Evolutionary conservation across 23 tunicate genomes (phyloP).

Genomic region (Trididemnum miniatum): DNA sequence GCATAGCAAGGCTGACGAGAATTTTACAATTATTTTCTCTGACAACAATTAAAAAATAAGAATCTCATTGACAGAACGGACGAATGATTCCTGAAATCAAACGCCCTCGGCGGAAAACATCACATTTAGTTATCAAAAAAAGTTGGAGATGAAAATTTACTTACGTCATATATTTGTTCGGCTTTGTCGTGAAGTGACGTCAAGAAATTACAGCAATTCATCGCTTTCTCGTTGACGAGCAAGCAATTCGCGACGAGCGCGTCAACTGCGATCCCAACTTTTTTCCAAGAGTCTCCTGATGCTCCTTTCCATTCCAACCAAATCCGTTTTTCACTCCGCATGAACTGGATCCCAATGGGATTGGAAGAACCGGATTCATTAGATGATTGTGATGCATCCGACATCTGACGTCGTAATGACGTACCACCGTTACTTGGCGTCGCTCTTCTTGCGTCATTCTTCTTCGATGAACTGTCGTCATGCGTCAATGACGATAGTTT

Average conservation of each 20-base stretch:
- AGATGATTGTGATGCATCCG: conserved; percentile 52
- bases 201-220: conserved; percentile 30
- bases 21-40: no score
- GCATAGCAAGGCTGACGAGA: no score
- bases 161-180: neutral
- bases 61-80: no score
- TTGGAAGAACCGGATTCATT: conserved; percentile 25
- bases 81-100: no score
- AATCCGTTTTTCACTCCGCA: conserved; percentile 30
- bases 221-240: conserved; percentile 39
- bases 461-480: neutral
- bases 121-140: no score
- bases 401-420: conserved; percentile 28
- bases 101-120: no score
- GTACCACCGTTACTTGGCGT: conserved; percentile 9
- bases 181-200: conserved; percentile 48
- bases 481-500: neutral
- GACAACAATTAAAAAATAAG: no score
- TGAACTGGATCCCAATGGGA: neutral
- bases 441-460: neutral
- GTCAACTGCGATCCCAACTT: conserved; percentile 47
- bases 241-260: conserved; percentile 49
- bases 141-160: no score
- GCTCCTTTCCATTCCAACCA: conserved; percentile 39
- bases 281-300: conserved; percentile 58